Percentiles rank a stretch among this genome's conserved stretches.
Evolutionary conservation across 2,888 invertebrate species (phyloP).

Genomic region (Abscondita cerata): DNA sequence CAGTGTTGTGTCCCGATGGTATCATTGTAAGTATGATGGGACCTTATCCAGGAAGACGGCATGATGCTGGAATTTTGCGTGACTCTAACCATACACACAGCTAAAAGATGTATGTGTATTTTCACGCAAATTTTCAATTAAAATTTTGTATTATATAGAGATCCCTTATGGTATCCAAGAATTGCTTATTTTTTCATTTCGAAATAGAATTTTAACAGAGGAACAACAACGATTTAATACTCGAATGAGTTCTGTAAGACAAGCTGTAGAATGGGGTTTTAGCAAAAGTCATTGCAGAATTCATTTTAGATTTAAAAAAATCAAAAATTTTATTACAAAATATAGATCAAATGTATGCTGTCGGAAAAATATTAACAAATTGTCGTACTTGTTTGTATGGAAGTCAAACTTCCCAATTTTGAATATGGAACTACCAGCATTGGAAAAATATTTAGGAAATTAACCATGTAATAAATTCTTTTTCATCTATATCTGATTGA

Average conservation of each 20-base stretch:
- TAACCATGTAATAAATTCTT: too few species aligned
- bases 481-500: too few species aligned
- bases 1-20: slow-evolving; percentile 38
- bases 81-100: slow-evolving; percentile 19
- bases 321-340: background rate
- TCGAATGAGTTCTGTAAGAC: background rate
- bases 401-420: background rate
- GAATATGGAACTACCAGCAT: background rate
- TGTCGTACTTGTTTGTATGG: slow-evolving; percentile 1
- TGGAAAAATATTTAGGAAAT: background rate
- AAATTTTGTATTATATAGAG: slow-evolving; percentile 1
- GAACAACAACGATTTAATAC: background rate
- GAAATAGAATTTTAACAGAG: background rate
- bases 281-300: background rate
- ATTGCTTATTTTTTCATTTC: background rate
- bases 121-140: too few species aligned
- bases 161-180: background rate
- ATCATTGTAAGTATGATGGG: slow-evolving; percentile 34
- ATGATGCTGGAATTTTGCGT: slow-evolving; percentile 40
- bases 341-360: background rate
- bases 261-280: background rate
- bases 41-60: slow-evolving; percentile 32
- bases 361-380: background rate
- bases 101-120: background rate
- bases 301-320: background rate